Conservation (phyloP, 2,888 invertebrate genomes). For the Pristionchus exspectatus region DNA sequence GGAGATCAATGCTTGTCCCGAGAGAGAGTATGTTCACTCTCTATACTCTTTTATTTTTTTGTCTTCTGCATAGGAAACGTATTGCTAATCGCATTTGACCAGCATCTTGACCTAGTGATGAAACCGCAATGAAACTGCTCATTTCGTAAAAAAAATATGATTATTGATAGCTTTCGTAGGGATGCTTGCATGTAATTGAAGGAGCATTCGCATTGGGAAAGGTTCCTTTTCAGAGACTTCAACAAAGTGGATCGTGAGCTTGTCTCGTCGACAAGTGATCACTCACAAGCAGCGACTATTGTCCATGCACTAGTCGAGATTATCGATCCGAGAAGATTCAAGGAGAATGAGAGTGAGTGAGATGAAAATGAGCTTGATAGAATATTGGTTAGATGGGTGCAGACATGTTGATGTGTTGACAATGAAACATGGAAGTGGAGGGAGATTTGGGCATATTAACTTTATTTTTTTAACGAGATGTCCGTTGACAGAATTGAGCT, state of each 20-base stretch:
- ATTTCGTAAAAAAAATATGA: too few species aligned
- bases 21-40: slow-evolving; percentile 33
- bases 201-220: too few species aligned
- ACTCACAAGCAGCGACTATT: slow-evolving; percentile 48
- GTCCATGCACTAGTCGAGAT: slow-evolving; percentile 53
- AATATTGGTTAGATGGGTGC: background rate
- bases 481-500: too few species aligned
- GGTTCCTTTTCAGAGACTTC: background rate
- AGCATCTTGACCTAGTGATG: too few species aligned
- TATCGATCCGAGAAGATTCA: slow-evolving; percentile 37
- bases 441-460: too few species aligned
- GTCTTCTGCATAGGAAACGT: too few species aligned
- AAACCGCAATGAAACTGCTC: too few species aligned
- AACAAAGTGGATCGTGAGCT: slow-evolving; percentile 44
- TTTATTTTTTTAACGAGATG: too few species aligned
- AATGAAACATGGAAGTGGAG: background rate
- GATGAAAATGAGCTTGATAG: background rate
- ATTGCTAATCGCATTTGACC: too few species aligned
- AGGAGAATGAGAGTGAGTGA: background rate
- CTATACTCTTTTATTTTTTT: background rate
- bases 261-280: slow-evolving; percentile 28
- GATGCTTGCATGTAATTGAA: background rate
- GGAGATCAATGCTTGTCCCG: slow-evolving; percentile 4
- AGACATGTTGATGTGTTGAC: background rate
- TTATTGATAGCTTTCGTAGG: too few species aligned